Conservation (phyloP, 2,888 invertebrate species). For the Melolontha melolontha region DNA sequence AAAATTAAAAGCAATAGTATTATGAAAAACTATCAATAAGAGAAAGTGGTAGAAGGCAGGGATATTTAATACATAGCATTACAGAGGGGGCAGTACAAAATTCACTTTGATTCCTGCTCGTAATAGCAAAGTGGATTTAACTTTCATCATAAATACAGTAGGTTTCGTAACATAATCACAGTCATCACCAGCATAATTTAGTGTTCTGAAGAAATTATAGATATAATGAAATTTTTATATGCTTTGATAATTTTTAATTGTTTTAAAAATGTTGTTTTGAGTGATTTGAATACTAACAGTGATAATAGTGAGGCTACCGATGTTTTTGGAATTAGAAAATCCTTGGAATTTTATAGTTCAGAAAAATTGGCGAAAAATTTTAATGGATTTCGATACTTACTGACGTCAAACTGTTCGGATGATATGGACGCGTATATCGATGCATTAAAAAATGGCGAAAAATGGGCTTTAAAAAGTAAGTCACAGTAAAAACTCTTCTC, state of each 20-base stretch:
- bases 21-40: constrained; percentile 13
- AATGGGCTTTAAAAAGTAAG: constrained; percentile 82
- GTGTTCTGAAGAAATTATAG: not conserved
- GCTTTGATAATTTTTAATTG: constrained; percentile 2
- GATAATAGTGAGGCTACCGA: constrained; percentile 24
- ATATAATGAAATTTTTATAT: constrained; percentile 19
- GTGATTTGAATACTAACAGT: constrained; percentile 2
- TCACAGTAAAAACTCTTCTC: too few relatives aligned
- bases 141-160: constrained; percentile 31
- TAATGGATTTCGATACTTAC: constrained; percentile 54
- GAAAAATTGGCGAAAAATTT: constrained; percentile 71
- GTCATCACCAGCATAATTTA: not conserved
- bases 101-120: constrained; percentile 25
- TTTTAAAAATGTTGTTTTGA: not conserved
- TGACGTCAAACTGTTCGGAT: constrained; percentile 68
- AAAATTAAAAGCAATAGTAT: not conserved
- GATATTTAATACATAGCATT: constrained; percentile 16
- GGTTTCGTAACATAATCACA: not conserved
- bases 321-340: constrained; percentile 46
- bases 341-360: constrained; percentile 71
- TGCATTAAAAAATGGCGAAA: constrained; percentile 69
- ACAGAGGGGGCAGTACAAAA: constrained; percentile 26
- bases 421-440: constrained; percentile 73
- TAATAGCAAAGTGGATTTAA: constrained; percentile 11
- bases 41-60: constrained; percentile 25